phyloP scores from a whole-genome alignment of 2,797 vertebrate genomes.

The Cercopithecus neglectus region DNA sequence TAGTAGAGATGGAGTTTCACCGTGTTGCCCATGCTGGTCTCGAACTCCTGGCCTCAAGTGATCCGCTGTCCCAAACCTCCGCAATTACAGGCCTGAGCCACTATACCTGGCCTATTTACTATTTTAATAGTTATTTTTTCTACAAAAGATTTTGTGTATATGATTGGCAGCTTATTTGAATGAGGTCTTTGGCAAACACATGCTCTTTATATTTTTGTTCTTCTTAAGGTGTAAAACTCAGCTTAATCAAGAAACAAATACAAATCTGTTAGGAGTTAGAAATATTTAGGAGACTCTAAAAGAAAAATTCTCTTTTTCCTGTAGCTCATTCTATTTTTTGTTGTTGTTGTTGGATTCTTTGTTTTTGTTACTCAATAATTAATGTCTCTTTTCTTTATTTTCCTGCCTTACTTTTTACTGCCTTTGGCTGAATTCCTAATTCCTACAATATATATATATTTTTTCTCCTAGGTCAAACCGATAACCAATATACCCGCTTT shows the following conservation, averaged over 20 bases:
- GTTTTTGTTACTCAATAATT: conserved; percentile 14
- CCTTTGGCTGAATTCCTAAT: conserved; percentile 45
- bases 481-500: background rate
- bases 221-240: conserved; percentile 8
- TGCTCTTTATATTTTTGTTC: background rate
- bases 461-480: conserved; percentile 62
- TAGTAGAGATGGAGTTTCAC: too few relatives aligned
- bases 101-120: background rate
- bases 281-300: background rate
- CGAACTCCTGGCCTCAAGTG: too few relatives aligned
- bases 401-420: background rate
- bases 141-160: background rate
- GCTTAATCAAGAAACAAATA: background rate
- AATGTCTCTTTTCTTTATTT: background rate
- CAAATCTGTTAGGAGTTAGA: background rate
- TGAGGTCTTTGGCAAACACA: background rate
- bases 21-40: too few relatives aligned
- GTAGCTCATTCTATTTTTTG: accelerated
- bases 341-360: background rate
- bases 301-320: background rate
- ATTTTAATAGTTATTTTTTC: background rate
- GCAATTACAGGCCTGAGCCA: too few relatives aligned
- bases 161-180: background rate
- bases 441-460: background rate
- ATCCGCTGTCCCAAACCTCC: accelerated